Conservation (phyloP, 2,888 invertebrate species). For the Timema podura region DNA sequence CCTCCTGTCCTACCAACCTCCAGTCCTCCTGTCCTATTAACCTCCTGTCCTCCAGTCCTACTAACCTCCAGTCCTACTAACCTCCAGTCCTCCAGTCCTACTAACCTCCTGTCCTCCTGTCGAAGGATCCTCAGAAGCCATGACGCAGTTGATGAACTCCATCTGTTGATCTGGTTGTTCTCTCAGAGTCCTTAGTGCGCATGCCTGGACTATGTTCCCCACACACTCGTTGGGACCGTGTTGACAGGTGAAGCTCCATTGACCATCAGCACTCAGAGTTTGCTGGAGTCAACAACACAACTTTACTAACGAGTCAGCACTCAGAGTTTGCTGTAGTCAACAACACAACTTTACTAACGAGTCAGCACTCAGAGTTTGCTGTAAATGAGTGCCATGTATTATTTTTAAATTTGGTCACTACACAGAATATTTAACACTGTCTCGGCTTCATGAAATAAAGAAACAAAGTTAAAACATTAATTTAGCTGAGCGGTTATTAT, state of each 20-base stretch:
- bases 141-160: slow-evolving; percentile 45
- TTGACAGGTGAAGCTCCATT: slow-evolving; percentile 44
- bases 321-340: background rate
- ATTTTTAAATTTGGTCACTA: too few relatives aligned
- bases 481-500: too few relatives aligned
- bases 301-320: too few relatives aligned
- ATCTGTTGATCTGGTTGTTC: slow-evolving; percentile 33
- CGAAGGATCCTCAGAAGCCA: slow-evolving; percentile 39
- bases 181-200: slow-evolving; percentile 44
- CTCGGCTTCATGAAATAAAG: too few relatives aligned
- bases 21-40: too few relatives aligned
- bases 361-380: too few relatives aligned
- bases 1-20: too few relatives aligned
- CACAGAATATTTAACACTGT: too few relatives aligned
- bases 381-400: too few relatives aligned
- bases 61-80: background rate
- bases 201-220: slow-evolving; percentile 52
- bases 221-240: slow-evolving; percentile 50
- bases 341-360: background rate
- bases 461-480: too few relatives aligned
- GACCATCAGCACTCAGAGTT: slow-evolving; percentile 20
- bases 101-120: slow-evolving; percentile 38
- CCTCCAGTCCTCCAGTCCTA: background rate
- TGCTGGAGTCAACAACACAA: slow-evolving; percentile 23
- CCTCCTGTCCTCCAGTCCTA: too few relatives aligned